These are phyloP conservation scores for Struthidea cinerea DNA, from an alignment of 2,113 vertebrate species.

Conservation along the genomic window DNA sequence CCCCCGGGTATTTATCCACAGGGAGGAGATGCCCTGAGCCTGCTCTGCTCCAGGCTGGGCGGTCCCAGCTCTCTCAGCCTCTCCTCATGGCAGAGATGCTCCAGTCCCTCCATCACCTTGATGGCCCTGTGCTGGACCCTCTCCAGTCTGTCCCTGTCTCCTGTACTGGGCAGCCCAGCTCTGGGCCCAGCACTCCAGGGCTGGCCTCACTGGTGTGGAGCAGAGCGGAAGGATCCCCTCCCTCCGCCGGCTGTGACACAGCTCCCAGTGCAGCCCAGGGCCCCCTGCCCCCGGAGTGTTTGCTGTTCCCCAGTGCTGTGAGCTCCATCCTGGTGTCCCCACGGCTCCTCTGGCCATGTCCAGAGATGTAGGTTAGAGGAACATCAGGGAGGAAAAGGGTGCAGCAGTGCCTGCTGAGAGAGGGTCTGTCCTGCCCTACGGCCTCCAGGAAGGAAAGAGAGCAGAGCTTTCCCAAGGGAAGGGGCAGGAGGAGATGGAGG, in stretches of 20 bases:
- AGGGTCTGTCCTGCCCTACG: background rate
- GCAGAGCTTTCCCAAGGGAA: background rate
- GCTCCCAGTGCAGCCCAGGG: background rate
- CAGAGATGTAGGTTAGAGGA: background rate
- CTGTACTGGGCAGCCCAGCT: background rate
- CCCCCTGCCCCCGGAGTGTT: background rate
- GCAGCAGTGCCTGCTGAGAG: background rate
- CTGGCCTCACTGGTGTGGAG: no score
- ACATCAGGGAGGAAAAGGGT: background rate
- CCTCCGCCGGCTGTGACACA: background rate
- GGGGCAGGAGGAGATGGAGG: background rate
- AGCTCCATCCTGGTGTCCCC: background rate
- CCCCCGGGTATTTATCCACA: background rate
- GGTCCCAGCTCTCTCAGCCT: background rate
- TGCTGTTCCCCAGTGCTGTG: background rate
- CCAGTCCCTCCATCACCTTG: background rate
- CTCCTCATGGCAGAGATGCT: background rate
- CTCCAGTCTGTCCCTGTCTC: background rate
- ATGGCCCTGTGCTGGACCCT: background rate
- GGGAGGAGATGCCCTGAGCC: background rate
- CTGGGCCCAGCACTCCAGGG: background rate
- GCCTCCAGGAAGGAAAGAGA: background rate
- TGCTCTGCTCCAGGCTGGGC: background rate
- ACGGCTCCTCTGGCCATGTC: accelerated
- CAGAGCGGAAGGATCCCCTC: no score